Percentiles rank a stretch among this genome's conserved stretches.
Conservation (phyloP, 1,140 invertebrate species). For the Drosophila hydei region DNA sequence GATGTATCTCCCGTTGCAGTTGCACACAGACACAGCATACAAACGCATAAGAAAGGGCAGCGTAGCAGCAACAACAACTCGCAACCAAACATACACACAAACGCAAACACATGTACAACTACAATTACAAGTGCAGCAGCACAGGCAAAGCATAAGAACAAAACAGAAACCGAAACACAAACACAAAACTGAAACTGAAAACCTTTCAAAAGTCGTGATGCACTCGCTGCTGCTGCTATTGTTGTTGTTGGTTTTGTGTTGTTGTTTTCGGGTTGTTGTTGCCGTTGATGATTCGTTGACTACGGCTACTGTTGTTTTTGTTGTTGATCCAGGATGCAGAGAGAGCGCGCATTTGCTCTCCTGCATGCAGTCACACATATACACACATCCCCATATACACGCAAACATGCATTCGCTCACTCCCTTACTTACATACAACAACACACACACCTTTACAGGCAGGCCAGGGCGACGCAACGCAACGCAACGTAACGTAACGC, state of each 20-base stretch:
- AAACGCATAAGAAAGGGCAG: conserved; percentile 58
- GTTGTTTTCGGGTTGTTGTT: conserved; percentile 7
- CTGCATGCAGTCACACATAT: conserved; percentile 34
- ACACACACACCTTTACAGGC: conserved; percentile 57
- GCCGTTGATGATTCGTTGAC: conserved; percentile 22
- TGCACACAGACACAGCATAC: conserved; percentile 33
- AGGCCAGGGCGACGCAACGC: conserved; percentile 63
- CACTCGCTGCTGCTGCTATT: conserved; percentile 12
- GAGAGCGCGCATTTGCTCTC: conserved; percentile 18
- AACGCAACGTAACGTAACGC: conserved; percentile 60
- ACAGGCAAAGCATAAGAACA: conserved; percentile 54
- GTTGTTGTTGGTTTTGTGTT: conserved; percentile 6
- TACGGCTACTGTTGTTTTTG: conserved; percentile 28
- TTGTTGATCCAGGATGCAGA: conserved; percentile 44
- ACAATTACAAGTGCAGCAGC: conserved; percentile 50
- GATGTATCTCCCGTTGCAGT: conserved; percentile 37
- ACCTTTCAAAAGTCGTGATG: conserved; percentile 40
- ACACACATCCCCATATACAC: conserved; percentile 9
- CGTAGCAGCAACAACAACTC: conserved; percentile 25
- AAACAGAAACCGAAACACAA: conserved; percentile 46
- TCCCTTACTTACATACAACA: conserved; percentile 33
- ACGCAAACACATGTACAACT: conserved; percentile 21
- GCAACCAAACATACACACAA: conserved; percentile 14
- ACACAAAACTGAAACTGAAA: conserved; percentile 48
- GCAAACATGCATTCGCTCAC: conserved; percentile 23